phyloP scores from a whole-genome alignment of 2,113 vertebrate genomes.

The Lepus europaeus region DNA sequence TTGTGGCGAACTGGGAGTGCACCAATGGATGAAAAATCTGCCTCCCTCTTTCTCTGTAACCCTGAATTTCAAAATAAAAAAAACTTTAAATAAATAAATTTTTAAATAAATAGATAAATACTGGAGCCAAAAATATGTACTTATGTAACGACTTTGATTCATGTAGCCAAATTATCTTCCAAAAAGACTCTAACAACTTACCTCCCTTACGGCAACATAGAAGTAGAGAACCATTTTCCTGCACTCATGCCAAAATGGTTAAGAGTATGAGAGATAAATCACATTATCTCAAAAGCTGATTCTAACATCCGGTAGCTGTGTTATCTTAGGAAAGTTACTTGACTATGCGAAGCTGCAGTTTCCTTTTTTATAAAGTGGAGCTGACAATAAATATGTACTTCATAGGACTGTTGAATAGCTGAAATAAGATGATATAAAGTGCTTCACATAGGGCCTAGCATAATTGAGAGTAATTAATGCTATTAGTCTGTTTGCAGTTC shows the following conservation, averaged over 20 bases:
- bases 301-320: not conserved
- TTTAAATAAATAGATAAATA: not conserved
- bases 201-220: not conserved
- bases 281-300: not conserved
- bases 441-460: not conserved
- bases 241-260: not conserved
- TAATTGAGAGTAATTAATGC: not conserved
- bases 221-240: not conserved
- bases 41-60: no score
- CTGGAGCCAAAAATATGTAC: not conserved
- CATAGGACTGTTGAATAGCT: not conserved
- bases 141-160: constrained; percentile 24
- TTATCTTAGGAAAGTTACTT: not conserved
- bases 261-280: not conserved
- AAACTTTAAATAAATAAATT: no score
- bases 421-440: not conserved
- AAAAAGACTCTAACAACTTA: not conserved
- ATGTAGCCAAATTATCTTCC: not conserved
- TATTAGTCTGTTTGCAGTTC: not conserved
- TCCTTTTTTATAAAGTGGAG: not conserved
- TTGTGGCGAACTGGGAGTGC: no score
- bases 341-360: not conserved
- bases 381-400: not conserved
- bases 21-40: no score
- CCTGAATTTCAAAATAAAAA: no score